phyloP scores from a whole-genome alignment of 2,113 vertebrate genomes.

The Rhinogobius similis region DNA sequence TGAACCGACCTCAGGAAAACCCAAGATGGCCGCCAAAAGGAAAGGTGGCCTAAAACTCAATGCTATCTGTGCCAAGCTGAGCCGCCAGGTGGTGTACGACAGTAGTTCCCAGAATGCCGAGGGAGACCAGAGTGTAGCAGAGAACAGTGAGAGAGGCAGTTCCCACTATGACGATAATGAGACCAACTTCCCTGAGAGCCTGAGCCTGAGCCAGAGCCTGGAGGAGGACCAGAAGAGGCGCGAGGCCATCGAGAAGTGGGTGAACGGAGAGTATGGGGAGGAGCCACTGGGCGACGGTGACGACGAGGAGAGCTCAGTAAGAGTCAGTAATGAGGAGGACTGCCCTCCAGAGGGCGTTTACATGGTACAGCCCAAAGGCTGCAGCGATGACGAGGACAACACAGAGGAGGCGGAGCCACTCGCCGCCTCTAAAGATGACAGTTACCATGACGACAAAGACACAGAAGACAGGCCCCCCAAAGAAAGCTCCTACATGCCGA shows the following conservation, averaged over 20 bases:
- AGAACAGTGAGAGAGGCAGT: constrained; percentile 82
- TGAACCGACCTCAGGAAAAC: constrained; percentile 95
- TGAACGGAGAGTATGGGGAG: constrained; percentile 94
- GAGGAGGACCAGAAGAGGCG: constrained; percentile 95
- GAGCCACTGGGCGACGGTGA: constrained; percentile 74
- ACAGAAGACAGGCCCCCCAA: constrained; percentile 80
- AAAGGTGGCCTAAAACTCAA: constrained; percentile 99
- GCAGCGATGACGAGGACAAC: constrained; percentile 94
- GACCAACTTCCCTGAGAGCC: constrained; percentile 79
- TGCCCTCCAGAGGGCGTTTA: constrained; percentile 92
- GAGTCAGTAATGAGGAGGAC: constrained; percentile 75
- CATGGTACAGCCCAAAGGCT: constrained; percentile 97
- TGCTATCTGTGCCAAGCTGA: constrained; percentile 99
- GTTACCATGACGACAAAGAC: constrained; percentile 83
- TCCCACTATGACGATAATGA: constrained; percentile 80
- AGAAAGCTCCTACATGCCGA: constrained; percentile 75
- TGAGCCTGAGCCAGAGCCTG: constrained; percentile 78
- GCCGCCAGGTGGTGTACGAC: constrained; percentile 68
- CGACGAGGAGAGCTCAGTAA: constrained; percentile 71
- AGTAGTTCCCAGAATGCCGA: constrained; percentile 77
- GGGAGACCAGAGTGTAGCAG: constrained; percentile 80
- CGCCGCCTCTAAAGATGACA: constrained; percentile 77
- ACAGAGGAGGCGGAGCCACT: constrained; percentile 74
- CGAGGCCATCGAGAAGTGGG: constrained; percentile 98
- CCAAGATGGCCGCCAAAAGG: constrained; percentile 98